phyloP scores from a whole-genome alignment of 2,797 vertebrate genomes.

The Esox lucius region DNA sequence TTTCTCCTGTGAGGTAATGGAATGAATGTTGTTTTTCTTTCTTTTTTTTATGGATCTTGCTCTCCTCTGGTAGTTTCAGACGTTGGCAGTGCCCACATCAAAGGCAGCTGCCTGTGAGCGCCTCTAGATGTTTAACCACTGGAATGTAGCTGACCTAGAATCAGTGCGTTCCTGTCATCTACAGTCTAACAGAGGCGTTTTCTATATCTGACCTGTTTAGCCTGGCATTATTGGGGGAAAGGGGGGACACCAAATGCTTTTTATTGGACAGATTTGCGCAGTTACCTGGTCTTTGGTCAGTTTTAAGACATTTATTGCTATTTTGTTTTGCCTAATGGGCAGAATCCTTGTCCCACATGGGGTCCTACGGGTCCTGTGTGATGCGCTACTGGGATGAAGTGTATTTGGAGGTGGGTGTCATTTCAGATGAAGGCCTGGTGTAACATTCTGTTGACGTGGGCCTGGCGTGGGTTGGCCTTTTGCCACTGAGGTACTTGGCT shows the following conservation, averaged over 20 bases:
- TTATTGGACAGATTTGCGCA: neutral
- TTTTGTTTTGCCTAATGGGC: neutral
- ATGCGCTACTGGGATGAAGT: neutral
- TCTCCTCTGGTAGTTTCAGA: neutral
- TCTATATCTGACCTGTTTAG: neutral
- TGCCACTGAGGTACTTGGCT: slow-evolving; percentile 3
- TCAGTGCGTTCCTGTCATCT: neutral
- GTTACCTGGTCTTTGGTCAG: neutral
- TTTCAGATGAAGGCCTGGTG: neutral
- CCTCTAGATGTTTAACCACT: neutral
- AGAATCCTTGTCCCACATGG: neutral
- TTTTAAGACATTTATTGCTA: neutral
- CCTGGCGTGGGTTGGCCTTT: neutral
- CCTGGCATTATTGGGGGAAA: neutral
- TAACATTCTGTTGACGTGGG: neutral
- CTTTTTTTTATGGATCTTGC: neutral
- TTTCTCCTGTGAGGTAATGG: neutral
- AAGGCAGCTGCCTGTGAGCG: neutral
- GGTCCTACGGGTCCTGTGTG: neutral
- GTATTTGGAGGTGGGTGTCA: neutral
- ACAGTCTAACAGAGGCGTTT: neutral
- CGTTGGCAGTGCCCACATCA: neutral
- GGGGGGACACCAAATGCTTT: no score
- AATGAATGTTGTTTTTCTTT: neutral
- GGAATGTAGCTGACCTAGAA: neutral